Percentiles rank a stretch among this genome's conserved stretches.
These are phyloP conservation scores for Mamestra configurata DNA, from an alignment of 1,140 invertebrate species.

Conservation along the genomic window DNA sequence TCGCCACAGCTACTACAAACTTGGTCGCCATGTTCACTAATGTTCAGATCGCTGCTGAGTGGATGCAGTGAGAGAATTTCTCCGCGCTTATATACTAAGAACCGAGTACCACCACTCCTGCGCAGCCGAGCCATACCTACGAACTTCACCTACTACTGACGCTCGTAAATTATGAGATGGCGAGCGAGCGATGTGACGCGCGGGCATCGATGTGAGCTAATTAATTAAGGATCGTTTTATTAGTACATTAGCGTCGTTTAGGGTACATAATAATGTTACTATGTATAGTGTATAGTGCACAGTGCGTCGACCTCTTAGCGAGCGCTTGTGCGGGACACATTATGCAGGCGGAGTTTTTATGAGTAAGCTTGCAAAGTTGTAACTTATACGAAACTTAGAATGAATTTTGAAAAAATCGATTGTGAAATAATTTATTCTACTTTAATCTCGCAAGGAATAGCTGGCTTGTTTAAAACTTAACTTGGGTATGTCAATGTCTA, in stretches of 20 bases:
- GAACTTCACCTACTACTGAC: conserved; percentile 79
- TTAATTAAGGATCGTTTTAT: conserved; percentile 34
- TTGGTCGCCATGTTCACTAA: conserved; percentile 75
- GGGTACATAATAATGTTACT: too few relatives aligned
- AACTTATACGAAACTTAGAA: too few relatives aligned
- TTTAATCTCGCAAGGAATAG: too few relatives aligned
- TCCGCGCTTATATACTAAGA: conserved; percentile 80
- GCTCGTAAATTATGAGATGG: conserved; percentile 75
- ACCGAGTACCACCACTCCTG: conserved; percentile 65
- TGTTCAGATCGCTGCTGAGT: conserved; percentile 66
- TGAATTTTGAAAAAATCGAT: too few relatives aligned
- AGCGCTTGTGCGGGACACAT: too few relatives aligned
- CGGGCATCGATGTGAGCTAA: conserved; percentile 58
- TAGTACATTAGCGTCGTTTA: conserved; percentile 13
- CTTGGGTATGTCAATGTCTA: too few relatives aligned
- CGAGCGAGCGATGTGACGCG: conserved; percentile 58
- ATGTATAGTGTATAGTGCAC: too few relatives aligned
- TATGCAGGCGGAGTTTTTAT: too few relatives aligned
- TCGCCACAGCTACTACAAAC: conserved; percentile 73
- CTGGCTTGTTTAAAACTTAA: too few relatives aligned
- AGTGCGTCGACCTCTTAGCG: too few relatives aligned
- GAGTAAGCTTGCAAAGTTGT: too few relatives aligned
- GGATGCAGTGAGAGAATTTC: conserved; percentile 86
- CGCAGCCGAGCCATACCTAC: conserved; percentile 67
- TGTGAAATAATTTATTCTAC: too few relatives aligned